phyloP scores from a whole-genome alignment of 92 coral and sea anemone genomes.

The Palythoa grandiflora region DNA sequence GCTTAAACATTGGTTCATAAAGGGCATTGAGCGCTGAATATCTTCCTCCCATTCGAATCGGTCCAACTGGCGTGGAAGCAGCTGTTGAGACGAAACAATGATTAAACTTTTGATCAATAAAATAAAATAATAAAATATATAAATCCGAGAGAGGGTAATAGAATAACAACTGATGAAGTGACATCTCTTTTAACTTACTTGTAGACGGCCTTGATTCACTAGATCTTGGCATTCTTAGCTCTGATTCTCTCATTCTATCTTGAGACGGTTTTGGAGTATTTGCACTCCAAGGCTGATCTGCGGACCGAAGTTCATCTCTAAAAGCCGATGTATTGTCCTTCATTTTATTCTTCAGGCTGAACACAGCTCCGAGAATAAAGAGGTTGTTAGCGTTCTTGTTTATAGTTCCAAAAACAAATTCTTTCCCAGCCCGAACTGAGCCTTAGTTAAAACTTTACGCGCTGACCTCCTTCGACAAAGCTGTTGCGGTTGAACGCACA shows the following conservation, averaged over 20 bases:
- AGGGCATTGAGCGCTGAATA: slow-evolving; percentile 89
- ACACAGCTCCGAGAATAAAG: no score
- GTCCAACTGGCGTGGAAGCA: slow-evolving; percentile 19
- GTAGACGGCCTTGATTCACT: slow-evolving; percentile 37
- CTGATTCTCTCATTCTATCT: not conserved
- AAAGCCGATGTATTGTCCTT: not conserved
- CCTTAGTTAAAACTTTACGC: no score
- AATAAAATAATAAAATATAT: not conserved
- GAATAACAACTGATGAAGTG: not conserved
- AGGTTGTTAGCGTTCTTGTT: no score
- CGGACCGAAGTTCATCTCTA: not conserved
- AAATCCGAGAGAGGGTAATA: no score
- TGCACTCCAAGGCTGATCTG: not conserved
- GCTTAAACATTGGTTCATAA: slow-evolving; percentile 93
- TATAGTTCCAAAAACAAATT: no score
- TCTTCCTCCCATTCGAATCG: slow-evolving; percentile 55
- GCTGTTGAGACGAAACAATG: not conserved
- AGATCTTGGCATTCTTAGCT: slow-evolving; percentile 21
- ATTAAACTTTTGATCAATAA: not conserved
- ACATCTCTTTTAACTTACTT: not conserved
- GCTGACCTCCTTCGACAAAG: no score
- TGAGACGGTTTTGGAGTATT: not conserved
- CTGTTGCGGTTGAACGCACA: no score
- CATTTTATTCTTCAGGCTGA: not conserved
- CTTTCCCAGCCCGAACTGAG: no score